A percentile compares a stretch with the other conserved stretches of the same genome.
Evolutionary conservation across 2,113 vertebrate species (phyloP).

Genomic region (Orientallactaga bullata): DNA sequence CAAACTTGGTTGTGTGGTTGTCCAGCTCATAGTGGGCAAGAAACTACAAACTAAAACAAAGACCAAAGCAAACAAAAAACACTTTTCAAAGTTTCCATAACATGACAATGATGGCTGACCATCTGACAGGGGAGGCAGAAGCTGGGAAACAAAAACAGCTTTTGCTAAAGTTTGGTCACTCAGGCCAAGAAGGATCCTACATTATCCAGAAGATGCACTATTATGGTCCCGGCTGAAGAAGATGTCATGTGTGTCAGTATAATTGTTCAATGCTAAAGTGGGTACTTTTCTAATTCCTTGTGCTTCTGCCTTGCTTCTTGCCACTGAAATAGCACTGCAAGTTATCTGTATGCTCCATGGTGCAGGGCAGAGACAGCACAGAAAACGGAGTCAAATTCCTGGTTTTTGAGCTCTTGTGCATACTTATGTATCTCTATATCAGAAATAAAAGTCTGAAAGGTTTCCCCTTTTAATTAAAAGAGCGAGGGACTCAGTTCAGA

Average conservation of each 20-base stretch:
- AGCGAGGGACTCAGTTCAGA: neutral
- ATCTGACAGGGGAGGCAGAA: neutral
- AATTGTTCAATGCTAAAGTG: conserved; percentile 32
- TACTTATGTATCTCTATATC: conserved; percentile 34
- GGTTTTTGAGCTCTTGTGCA: conserved; percentile 28
- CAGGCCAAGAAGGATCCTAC: neutral
- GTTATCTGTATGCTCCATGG: conserved; percentile 5
- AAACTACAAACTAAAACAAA: neutral
- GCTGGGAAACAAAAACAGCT: neutral
- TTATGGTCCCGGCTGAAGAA: neutral
- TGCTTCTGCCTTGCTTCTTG: neutral
- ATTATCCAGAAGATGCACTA: conserved; percentile 11
- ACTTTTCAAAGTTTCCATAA: neutral
- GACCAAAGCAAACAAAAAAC: neutral
- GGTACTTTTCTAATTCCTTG: conserved; percentile 25
- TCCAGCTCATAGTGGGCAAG: neutral
- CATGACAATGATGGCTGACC: neutral
- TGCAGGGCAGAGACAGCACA: neutral
- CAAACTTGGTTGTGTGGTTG: conserved; percentile 41
- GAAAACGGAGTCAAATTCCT: conserved; percentile 35
- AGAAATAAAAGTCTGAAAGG: conserved; percentile 56
- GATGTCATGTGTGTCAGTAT: neutral
- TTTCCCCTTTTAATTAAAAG: conserved; percentile 38
- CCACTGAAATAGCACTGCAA: neutral
- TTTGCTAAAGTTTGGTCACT: neutral